phyloP scores from a whole-genome alignment of 2,888 invertebrate species.

The Abrostola tripartita region DNA sequence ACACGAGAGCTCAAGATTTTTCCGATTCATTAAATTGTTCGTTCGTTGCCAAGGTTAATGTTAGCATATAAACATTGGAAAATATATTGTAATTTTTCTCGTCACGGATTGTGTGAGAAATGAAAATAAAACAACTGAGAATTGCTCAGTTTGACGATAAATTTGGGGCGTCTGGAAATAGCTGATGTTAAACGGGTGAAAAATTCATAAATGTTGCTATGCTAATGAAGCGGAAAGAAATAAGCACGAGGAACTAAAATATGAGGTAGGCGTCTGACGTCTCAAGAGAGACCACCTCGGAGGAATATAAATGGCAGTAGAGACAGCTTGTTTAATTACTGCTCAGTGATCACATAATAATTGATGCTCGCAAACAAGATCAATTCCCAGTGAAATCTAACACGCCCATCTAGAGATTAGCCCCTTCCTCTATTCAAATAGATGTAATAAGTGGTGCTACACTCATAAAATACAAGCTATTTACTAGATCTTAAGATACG shows the following conservation, averaged over 20 bases:
- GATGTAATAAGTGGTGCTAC: not conserved
- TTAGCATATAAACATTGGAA: slow-evolving; percentile 40
- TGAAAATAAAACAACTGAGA: slow-evolving; percentile 43
- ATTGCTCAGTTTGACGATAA: slow-evolving; percentile 27
- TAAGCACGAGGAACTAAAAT: slow-evolving; percentile 27
- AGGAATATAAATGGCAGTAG: slow-evolving; percentile 46
- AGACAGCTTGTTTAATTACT: slow-evolving; percentile 52
- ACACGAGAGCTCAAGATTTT: slow-evolving; percentile 53
- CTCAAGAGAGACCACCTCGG: slow-evolving; percentile 44
- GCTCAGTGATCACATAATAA: slow-evolving; percentile 39
- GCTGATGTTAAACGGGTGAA: slow-evolving; percentile 29
- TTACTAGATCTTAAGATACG: slow-evolving; percentile 3
- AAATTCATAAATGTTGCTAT: slow-evolving; percentile 26
- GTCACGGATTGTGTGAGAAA: slow-evolving; percentile 26
- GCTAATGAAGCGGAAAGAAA: slow-evolving; percentile 30
- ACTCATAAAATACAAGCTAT: slow-evolving; percentile 2
- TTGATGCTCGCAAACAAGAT: slow-evolving; percentile 54
- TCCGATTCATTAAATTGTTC: slow-evolving; percentile 58
- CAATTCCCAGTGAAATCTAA: slow-evolving; percentile 54
- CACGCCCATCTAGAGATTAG: slow-evolving; percentile 40
- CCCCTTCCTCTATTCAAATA: slow-evolving; percentile 35
- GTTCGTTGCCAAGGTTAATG: slow-evolving; percentile 61
- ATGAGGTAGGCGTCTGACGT: slow-evolving; percentile 28
- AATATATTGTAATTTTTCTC: slow-evolving; percentile 41
- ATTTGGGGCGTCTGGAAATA: slow-evolving; percentile 32